Conservation (phyloP, 2,797 vertebrate genomes). For the Hylomyscus alleni region DNA sequence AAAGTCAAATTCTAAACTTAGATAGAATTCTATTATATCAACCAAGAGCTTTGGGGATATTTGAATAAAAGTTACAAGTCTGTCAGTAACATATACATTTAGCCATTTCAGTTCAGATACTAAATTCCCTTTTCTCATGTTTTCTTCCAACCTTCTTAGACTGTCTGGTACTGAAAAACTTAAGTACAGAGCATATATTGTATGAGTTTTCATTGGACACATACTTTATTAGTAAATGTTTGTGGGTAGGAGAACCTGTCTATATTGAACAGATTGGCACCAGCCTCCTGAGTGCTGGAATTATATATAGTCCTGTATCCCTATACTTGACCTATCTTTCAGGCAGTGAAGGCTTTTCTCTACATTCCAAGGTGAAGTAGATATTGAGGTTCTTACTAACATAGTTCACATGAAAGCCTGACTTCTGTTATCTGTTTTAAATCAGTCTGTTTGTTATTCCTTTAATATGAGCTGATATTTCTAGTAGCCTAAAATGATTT, state of each 20-base stretch:
- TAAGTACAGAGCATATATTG: background rate
- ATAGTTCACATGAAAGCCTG: background rate
- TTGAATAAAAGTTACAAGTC: constrained; percentile 23
- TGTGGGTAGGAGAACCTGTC: background rate
- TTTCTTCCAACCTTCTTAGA: background rate
- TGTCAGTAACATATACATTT: background rate
- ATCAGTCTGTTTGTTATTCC: constrained; percentile 29
- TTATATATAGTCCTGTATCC: background rate
- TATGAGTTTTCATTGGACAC: background rate
- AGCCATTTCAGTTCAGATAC: background rate
- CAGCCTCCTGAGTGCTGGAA: background rate
- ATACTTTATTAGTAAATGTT: background rate
- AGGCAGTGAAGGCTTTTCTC: background rate
- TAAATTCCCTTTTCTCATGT: background rate
- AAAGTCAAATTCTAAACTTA: constrained; percentile 57
- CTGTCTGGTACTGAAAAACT: background rate
- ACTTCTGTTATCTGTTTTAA: constrained; percentile 59
- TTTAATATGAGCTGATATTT: constrained; percentile 1
- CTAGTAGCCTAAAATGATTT: constrained; percentile 30
- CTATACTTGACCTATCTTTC: background rate
- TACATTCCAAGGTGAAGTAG: background rate
- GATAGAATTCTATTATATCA: constrained; percentile 21
- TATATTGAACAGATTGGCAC: background rate
- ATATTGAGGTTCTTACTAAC: background rate
- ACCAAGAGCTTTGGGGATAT: background rate